These are phyloP conservation scores for Microplitis deprimator DNA, from an alignment of 2,888 invertebrate genomes.

Conservation along the genomic window DNA sequence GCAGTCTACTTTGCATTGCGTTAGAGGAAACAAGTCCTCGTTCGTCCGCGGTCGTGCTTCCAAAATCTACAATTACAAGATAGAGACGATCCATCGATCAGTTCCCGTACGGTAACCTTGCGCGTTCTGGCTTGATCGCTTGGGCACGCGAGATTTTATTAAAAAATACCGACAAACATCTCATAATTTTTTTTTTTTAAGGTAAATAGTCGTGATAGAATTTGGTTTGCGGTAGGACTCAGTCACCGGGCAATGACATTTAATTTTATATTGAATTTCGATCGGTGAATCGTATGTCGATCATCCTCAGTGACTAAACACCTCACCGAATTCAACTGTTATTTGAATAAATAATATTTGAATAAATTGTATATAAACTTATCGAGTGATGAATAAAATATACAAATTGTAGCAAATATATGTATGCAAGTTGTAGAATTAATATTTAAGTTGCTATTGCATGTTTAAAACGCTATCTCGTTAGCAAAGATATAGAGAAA, in stretches of 20 bases:
- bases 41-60: background rate
- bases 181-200: background rate
- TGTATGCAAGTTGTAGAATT: background rate
- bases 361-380: background rate
- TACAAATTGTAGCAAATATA: background rate
- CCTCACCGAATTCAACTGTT: no score
- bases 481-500: slow-evolving; percentile 16
- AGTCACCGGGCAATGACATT: background rate
- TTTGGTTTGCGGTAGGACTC: background rate
- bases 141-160: slow-evolving; percentile 35
- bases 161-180: slow-evolving; percentile 8
- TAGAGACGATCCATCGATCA: slow-evolving; percentile 59
- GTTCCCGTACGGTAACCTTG: slow-evolving; percentile 39
- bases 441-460: background rate
- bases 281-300: background rate
- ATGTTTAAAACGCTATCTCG: slow-evolving; percentile 22
- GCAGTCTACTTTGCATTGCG: slow-evolving; percentile 47
- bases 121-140: slow-evolving; percentile 15
- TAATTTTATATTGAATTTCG: background rate
- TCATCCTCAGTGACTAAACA: no score
- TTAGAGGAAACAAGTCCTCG: slow-evolving; percentile 46
- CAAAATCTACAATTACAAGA: slow-evolving; percentile 34
- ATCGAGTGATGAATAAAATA: background rate
- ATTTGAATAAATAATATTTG: no score
- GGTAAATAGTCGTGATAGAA: background rate